Evolutionary conservation across 2,113 vertebrate species (phyloP), one percentile per base, ranked within the genome.

Genomic region (Myanophis thanlyinensis): DNA sequence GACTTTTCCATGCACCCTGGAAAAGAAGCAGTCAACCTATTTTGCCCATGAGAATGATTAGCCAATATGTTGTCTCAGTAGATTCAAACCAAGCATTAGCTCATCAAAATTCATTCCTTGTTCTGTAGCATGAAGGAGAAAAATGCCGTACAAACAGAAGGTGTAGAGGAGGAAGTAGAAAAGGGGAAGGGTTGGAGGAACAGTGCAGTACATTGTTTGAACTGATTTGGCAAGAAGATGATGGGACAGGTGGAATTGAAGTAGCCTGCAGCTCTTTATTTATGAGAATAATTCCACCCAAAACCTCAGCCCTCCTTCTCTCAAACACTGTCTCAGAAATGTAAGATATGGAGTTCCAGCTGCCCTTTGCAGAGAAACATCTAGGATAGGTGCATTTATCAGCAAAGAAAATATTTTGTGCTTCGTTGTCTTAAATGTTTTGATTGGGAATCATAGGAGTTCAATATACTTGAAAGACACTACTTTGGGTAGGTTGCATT

Each of bases 61-160:
- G 92, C 95, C 91, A 93, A 92, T 23, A 48, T 92, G 88, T 92
- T 87, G 47, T 91, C 89, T 93, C 0, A 0, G 12, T 95, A 87
- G 89, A 87, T 91, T 92, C 90, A 1, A 15, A 92, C 87, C 89
- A 92, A 0, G 46, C 91, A 5, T 85, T 0, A 1, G 62, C 47
- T 93, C 27, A 48, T 93, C 92, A 90, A n/a, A 59, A 89, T 92
- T 93, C 51, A 15, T 88, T 89, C 40, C 18, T 87, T 93, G 44
- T 88, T 4, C 89, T 91, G 47, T 62, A 84, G 90, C 91, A 93
- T 22, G 73, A 93, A 94, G 88, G 90, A 92, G 92, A 89, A 95
- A 94, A 95, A 54, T 52, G 85, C 35, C 90, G 40, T 44, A 92
- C 56, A 93, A 90, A 84, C 30, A 48, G 67, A 88, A 87, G 73